Evolutionary conservation across 2,888 invertebrate genomes (phyloP), one percentile per base, ranked within the genome.

Genomic region (Caenorhabditis sulstoni): DNA sequence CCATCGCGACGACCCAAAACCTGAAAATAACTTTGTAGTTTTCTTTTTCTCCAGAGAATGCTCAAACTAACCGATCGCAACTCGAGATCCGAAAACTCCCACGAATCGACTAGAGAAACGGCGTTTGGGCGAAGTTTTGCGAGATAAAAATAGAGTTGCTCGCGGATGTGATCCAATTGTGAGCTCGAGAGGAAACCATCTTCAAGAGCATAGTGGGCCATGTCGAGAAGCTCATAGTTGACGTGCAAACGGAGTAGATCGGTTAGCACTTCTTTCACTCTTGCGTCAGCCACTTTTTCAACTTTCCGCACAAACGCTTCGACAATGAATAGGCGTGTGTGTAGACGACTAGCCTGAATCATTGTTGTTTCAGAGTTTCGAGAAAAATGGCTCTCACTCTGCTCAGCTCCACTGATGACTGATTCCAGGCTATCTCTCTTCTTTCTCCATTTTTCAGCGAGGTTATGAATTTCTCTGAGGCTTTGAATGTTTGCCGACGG

Each of bases 101-200:
- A 97, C 11, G 95, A 93, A 92, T 97, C 97, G 0, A 96, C 35
- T 96, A 97, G 92, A 0, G 94, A 94, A 0, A 97, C 94, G 0
- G 95, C 96, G 91, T 96, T 94, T 1, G 95, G 95, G 53, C 97
- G 93, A 47, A 97, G 55, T 47, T 71, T 78, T 1, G 92, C 92
- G 70, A 97, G 92, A 14, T 80, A 66, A 20, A 68, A 67, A 64
- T 84, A 88, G 23, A 88, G 44, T n/a, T 85, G 74, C 23, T 81
- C 77, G 45, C 86, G 81, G 53, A 85, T 71, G 53, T 73, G 73
- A 11, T 81, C 79, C 62, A 87, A 20, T 68, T 89, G 88, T n/a
- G 61, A 74, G 5, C 66, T 61, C n/a, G 70, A 79, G 53, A 87
- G 23, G 71, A 82, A 86, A 22, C 83, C 84, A 41, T 87, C 86